These are phyloP conservation scores for Lerema accius DNA, from an alignment of 1,140 invertebrate species.

Conservation along the genomic window DNA sequence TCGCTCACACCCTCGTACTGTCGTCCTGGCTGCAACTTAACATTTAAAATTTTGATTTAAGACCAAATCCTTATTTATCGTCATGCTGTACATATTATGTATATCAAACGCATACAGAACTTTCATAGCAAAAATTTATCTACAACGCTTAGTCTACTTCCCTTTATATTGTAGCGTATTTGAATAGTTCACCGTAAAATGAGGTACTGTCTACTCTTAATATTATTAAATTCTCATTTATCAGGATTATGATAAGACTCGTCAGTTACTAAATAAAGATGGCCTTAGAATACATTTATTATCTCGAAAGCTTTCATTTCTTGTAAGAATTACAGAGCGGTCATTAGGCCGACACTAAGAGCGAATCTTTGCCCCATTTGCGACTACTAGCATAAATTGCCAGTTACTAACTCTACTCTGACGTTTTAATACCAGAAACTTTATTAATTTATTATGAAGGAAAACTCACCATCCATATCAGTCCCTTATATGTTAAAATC, in stretches of 20 bases:
- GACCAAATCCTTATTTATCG: slow-evolving; percentile 6
- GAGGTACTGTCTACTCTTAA: background rate
- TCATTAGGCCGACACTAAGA: slow-evolving; percentile 24
- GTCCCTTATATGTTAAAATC: too few relatives aligned
- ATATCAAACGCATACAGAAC: too few relatives aligned
- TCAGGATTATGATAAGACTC: background rate
- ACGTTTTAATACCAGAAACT: slow-evolving; percentile 8
- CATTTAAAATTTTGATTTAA: slow-evolving; percentile 33
- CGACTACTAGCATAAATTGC: slow-evolving; percentile 20
- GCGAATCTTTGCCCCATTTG: slow-evolving; percentile 31
- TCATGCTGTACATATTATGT: background rate
- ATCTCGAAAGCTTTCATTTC: slow-evolving; percentile 21
- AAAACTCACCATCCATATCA: slow-evolving; percentile 69
- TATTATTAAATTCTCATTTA: slow-evolving; percentile 14
- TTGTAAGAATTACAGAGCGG: slow-evolving; percentile 16
- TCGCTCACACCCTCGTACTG: slow-evolving; percentile 38
- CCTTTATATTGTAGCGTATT: too few relatives aligned
- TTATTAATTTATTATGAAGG: slow-evolving; percentile 4
- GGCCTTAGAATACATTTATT: slow-evolving; percentile 1
- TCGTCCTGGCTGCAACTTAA: slow-evolving; percentile 26
- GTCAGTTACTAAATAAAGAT: slow-evolving; percentile 3
- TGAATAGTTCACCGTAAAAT: background rate
- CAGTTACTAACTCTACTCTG: slow-evolving; percentile 6
- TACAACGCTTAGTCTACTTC: too few relatives aligned
- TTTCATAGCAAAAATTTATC: too few relatives aligned